A percentile compares a stretch with the other conserved stretches of the same genome.
phyloP scores from a whole-genome alignment of 2,113 vertebrate species.

The Coregonus clupeaformis region DNA sequence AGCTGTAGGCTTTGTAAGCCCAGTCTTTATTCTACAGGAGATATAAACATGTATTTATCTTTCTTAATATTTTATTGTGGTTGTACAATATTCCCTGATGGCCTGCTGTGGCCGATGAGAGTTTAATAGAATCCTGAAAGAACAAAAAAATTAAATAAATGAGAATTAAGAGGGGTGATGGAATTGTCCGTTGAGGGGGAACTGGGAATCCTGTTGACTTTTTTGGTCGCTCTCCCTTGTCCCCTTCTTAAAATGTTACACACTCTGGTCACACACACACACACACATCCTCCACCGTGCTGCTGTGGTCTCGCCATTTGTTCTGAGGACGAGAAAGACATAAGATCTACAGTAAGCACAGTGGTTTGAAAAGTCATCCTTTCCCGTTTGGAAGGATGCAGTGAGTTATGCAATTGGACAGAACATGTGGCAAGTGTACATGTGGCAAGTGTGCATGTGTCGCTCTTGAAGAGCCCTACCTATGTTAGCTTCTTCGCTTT shows the following conservation, averaged over 20 bases:
- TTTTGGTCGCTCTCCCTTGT: conserved; percentile 68
- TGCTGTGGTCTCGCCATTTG: conserved; percentile 72
- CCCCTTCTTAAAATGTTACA: conserved; percentile 82
- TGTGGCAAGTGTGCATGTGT: not conserved
- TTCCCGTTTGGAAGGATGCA: no score
- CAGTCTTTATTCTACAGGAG: conserved; percentile 79
- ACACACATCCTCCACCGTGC: conserved; percentile 86
- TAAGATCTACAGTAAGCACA: not conserved
- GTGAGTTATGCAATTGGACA: not conserved
- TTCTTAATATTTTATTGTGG: conserved; percentile 77
- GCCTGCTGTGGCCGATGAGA: conserved; percentile 88
- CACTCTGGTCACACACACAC: conserved; percentile 94
- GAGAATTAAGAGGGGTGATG: conserved; percentile 64
- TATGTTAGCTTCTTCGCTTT: conserved; percentile 99
- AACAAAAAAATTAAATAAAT: conserved; percentile 23
- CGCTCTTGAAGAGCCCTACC: conserved; percentile 69
- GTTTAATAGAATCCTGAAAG: conserved; percentile 75
- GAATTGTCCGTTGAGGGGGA: conserved; percentile 83
- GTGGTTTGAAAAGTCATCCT: not conserved
- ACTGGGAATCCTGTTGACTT: conserved; percentile 79
- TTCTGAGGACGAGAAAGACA: conserved; percentile 75
- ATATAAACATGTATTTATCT: conserved; percentile 68
- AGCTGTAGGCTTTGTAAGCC: conserved; percentile 77
- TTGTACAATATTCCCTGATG: conserved; percentile 92
- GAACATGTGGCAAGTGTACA: not conserved